Evolutionary conservation across 2,113 vertebrate genomes (phyloP), one percentile per base, ranked within the genome.

Genomic region (Salvelinus sp.): DNA sequence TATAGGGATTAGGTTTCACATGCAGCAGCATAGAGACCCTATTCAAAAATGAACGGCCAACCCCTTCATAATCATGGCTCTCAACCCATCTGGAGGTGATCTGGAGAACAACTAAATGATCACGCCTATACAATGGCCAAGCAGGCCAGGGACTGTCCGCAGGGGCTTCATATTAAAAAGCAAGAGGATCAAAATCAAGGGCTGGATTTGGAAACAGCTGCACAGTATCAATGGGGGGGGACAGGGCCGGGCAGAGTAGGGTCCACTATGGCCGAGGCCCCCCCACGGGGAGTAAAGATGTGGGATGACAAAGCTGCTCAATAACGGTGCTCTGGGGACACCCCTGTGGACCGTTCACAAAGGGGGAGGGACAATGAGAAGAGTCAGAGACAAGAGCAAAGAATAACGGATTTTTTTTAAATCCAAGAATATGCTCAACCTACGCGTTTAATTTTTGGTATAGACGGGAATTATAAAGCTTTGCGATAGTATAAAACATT

Each of bases 171-270:
- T 2, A 50, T 79, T 76, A 65, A 78, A 83, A 74, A 81, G 80
- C 83, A 87, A 87, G 84, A 90, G 87, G 88, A 88, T 91, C 88
- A 91, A 92, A 91, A 91, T 89, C 88, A 88, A 91, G 90, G 89
- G 79, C 76, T 85, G 87, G 83, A 93, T 93, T 92, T 92, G 91
- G 81, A 92, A 93, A 91, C 91, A 94, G 91, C 92, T 93, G 93
- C 93, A 85, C 71, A 0, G 72, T 82, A 86, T 88, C 88, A 87
- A 87, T 88, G 82, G 81, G 73, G 72, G 72, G 25, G 78, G 78
- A 71, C 72, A n/a, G 76, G 73, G 76, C 73, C 71, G 71, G 80
- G 80, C 83, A 66, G n/a, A 1, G 63, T 78, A 86, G 86, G 76
- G 79, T 79, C 84, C 84, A 79, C 81, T 74, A 79, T 63, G 80